Evolutionary conservation across 2,113 vertebrate species (phyloP).

Genomic region (Prolemur simus): DNA sequence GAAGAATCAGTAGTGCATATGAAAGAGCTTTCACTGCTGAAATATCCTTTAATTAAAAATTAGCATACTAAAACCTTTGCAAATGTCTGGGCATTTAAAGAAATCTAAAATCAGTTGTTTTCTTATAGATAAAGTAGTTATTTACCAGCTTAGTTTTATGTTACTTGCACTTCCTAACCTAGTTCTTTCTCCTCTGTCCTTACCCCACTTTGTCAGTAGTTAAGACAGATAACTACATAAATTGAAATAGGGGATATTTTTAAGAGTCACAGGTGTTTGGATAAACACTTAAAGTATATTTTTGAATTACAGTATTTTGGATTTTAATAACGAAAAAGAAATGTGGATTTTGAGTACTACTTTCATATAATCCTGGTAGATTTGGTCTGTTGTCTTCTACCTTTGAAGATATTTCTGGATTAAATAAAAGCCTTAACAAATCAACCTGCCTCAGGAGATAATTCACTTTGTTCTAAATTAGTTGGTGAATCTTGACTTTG

Average conservation of each 20-base stretch:
- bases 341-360: neutral
- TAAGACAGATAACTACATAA: neutral
- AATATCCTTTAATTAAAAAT: constrained; percentile 91
- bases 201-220: neutral
- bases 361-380: neutral
- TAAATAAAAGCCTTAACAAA: neutral
- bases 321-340: constrained; percentile 33
- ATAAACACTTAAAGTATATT: constrained; percentile 16
- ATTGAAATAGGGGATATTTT: neutral
- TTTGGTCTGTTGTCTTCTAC: neutral
- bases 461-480: neutral
- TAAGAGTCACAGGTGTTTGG: neutral
- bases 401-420: constrained; percentile 3
- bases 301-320: constrained; percentile 4
- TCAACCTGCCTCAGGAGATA: neutral
- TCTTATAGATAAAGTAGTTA: constrained; percentile 81
- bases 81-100: constrained; percentile 83
- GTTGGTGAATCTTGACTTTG: constrained; percentile 3
- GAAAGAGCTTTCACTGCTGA: constrained; percentile 87
- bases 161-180: neutral
- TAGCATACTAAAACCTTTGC: constrained; percentile 88
- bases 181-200: neutral
- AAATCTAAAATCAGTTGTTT: constrained; percentile 82
- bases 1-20: constrained; percentile 92
- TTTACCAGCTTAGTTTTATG: constrained; percentile 74